A percentile compares a stretch with the other conserved stretches of the same genome.
These are phyloP conservation scores for Alces alces DNA, from an alignment of 2,113 vertebrate genomes.

Conservation along the genomic window DNA sequence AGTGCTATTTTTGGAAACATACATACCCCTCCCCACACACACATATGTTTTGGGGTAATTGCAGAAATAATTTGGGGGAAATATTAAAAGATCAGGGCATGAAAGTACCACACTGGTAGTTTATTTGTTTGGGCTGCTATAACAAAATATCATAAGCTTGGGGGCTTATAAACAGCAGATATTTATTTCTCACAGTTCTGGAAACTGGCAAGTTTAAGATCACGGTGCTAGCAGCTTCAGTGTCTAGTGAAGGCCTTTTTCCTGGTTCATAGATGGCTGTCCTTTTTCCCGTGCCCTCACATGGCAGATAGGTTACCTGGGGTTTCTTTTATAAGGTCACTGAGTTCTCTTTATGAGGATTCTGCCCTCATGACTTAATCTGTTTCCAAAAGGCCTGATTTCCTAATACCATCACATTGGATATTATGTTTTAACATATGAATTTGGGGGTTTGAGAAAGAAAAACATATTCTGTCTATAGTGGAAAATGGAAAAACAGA, in stretches of 20 bases:
- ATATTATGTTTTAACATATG: neutral
- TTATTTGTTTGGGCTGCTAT: neutral
- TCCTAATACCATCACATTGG: neutral
- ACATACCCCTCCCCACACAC: neutral
- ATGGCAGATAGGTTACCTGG: neutral
- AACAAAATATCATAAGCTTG: neutral
- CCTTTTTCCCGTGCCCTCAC: neutral
- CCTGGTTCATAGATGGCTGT: neutral
- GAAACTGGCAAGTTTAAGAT: neutral
- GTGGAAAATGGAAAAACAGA: neutral
- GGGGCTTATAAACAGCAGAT: neutral
- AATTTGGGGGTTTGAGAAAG: neutral
- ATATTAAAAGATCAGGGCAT: neutral
- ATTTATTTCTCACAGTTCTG: neutral
- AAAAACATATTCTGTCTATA: neutral
- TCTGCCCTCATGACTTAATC: neutral
- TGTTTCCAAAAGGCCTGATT: neutral
- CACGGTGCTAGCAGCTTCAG: neutral
- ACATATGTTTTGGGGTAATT: neutral
- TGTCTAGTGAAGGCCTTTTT: neutral
- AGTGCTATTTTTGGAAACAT: neutral
- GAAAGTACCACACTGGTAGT: rapidly evolving
- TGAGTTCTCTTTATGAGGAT: neutral
- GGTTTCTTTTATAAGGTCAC: neutral
- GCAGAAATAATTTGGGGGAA: neutral